Conservation (phyloP, 2,113 vertebrate species). For the Lota lota region DNA sequence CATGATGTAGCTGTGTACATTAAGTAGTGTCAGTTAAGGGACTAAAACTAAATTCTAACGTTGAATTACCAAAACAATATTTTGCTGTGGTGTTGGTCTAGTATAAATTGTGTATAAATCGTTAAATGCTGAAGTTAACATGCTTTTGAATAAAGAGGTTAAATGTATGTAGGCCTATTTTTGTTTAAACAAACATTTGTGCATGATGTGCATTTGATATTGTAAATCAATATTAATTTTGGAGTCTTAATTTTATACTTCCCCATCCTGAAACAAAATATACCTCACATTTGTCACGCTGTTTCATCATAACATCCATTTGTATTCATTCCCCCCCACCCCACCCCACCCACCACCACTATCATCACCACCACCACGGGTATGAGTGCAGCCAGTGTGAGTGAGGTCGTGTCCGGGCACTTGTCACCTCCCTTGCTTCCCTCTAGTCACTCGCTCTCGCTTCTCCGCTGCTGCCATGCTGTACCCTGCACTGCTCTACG, state of each 20-base stretch:
- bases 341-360: not conserved
- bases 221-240: not conserved
- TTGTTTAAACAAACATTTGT: no score
- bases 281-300: not conserved
- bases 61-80: no score
- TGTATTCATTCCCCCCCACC: not conserved
- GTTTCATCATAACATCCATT: not conserved
- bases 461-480: conserved; percentile 58
- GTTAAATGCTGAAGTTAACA: no score
- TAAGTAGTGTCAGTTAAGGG: no score
- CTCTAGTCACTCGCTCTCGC: not conserved
- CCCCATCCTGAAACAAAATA: not conserved
- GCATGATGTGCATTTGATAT: no score
- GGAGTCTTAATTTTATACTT: not conserved
- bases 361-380: not conserved
- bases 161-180: no score
- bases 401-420: conserved; percentile 14
- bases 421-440: not conserved
- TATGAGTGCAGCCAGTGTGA: conserved; percentile 21
- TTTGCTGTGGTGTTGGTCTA: no score
- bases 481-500: conserved; percentile 66
- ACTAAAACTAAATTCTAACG: no score
- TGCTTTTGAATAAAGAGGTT: no score
- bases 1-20: no score
- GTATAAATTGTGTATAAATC: no score